Conservation (phyloP, 2,888 invertebrate species). For the Fragum sueziense region DNA sequence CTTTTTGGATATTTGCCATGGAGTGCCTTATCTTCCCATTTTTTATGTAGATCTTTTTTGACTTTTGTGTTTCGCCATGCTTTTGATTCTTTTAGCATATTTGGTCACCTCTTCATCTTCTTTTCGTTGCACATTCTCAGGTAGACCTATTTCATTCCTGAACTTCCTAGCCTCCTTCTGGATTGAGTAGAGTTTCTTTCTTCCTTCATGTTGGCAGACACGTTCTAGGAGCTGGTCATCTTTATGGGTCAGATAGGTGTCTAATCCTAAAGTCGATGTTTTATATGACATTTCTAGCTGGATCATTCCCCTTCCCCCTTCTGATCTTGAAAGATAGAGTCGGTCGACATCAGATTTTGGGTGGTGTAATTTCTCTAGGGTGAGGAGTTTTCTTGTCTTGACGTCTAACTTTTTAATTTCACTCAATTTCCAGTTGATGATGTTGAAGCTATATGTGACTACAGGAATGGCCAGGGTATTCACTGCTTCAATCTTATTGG, state of each 20-base stretch:
- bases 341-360: too few species aligned
- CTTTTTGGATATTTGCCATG: too few species aligned
- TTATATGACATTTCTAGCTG: not conserved
- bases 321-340: not conserved
- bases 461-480: not conserved
- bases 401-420: not conserved
- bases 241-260: not conserved
- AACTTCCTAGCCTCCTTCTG: too few species aligned
- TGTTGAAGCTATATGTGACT: not conserved
- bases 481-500: not conserved
- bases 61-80: not conserved
- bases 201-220: too few species aligned
- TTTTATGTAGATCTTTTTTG: not conserved
- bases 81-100: too few species aligned
- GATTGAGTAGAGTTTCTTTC: too few species aligned
- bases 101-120: not conserved
- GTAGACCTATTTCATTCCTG: too few species aligned
- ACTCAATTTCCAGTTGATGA: not conserved
- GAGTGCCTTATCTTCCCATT: not conserved
- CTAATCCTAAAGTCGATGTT: not conserved
- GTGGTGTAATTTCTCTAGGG: not conserved
- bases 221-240: not conserved
- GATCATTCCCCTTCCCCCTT: not conserved
- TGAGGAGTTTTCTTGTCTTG: not conserved
- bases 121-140: not conserved